Evolutionary conservation across 2,888 invertebrate genomes (phyloP).

Genomic region (Drosophila helvetica): DNA sequence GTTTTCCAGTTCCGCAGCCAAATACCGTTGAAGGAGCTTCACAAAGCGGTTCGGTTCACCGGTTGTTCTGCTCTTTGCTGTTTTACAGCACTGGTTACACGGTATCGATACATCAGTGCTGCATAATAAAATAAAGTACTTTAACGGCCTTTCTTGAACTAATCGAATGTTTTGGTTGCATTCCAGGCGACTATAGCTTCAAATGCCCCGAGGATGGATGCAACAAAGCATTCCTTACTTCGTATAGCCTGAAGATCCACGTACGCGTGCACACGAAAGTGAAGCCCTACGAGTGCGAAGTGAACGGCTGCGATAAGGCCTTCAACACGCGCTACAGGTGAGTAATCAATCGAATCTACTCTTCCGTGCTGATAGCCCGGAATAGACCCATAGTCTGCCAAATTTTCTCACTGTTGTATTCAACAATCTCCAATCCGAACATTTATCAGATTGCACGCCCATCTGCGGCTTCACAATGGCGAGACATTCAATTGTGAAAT

Average conservation of each 20-base stretch:
- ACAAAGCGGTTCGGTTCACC: slow-evolving; percentile 29
- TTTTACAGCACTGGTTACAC: too few species aligned
- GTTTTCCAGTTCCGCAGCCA: slow-evolving; percentile 1
- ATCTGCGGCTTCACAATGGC: slow-evolving; percentile 96
- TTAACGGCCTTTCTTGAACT: background rate
- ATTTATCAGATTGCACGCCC: slow-evolving; percentile 89
- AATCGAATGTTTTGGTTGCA: background rate
- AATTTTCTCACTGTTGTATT: slow-evolving; percentile 5
- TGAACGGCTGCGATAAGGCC: slow-evolving; percentile 93
- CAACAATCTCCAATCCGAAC: slow-evolving; percentile 6
- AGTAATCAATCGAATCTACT: slow-evolving; percentile 16
- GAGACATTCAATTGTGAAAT: slow-evolving; percentile 96
- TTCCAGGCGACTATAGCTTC: slow-evolving; percentile 95
- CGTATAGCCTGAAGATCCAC: slow-evolving; percentile 97
- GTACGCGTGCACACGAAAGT: slow-evolving; percentile 96
- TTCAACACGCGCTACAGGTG: slow-evolving; percentile 97
- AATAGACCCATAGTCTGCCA: slow-evolving; percentile 23
- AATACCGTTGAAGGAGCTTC: slow-evolving; percentile 27
- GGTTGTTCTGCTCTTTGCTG: too few species aligned
- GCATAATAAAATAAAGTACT: background rate
- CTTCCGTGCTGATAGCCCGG: slow-evolving; percentile 8
- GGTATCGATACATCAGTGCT: background rate
- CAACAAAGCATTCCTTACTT: slow-evolving; percentile 96
- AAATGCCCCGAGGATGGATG: slow-evolving; percentile 94
- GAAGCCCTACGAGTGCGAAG: slow-evolving; percentile 95